These are phyloP conservation scores for Heptranchias perlo DNA, from an alignment of 2,113 vertebrate genomes.

Conservation along the genomic window DNA sequence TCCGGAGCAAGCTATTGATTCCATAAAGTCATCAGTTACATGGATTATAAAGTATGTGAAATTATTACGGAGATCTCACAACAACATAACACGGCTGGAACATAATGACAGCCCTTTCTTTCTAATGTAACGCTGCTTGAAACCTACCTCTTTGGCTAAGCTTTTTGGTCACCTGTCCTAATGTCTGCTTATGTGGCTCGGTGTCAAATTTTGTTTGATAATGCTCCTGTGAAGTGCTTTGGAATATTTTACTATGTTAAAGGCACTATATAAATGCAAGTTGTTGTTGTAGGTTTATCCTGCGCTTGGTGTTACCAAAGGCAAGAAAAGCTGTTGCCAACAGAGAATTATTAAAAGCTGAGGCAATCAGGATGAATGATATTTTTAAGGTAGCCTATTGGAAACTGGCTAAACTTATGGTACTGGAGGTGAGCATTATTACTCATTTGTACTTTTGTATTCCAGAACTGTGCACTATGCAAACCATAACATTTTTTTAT, in stretches of 20 bases:
- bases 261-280: not conserved
- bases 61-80: not conserved
- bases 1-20: not conserved
- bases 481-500: not conserved
- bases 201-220: not conserved
- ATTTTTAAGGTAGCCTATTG: not conserved
- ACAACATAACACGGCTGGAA: not conserved
- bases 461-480: not conserved
- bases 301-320: slow-evolving; percentile 43
- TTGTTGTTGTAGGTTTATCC: slow-evolving; percentile 39
- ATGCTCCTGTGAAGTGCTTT: not conserved
- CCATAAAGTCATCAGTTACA: not conserved
- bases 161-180: not conserved
- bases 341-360: slow-evolving; percentile 35
- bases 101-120: not conserved
- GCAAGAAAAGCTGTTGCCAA: slow-evolving; percentile 24
- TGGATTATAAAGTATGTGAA: slow-evolving; percentile 19
- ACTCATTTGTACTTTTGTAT: not conserved
- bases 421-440: not conserved
- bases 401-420: slow-evolving; percentile 37
- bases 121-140: not conserved
- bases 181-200: not conserved
- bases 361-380: slow-evolving; percentile 43
- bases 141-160: not conserved
- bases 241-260: not conserved